Percentiles rank a stretch among this genome's conserved stretches.
Evolutionary conservation across 2,888 invertebrate genomes (phyloP).

Genomic region (Papilio elwesi): DNA sequence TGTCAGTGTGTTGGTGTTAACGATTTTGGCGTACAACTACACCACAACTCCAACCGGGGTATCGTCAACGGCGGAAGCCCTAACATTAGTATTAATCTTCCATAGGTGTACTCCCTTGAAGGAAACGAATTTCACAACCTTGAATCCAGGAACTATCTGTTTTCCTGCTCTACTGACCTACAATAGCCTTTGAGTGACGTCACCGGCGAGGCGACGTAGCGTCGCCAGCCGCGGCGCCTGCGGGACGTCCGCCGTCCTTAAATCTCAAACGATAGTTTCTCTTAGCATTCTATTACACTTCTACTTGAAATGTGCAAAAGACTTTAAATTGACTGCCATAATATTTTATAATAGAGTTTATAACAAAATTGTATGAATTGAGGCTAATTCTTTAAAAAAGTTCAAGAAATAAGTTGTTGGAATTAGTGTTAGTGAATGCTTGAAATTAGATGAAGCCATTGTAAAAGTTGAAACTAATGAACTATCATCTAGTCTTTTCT

Average conservation of each 20-base stretch:
- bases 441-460: background rate
- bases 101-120: constrained; percentile 19
- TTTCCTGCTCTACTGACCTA: constrained; percentile 64
- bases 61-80: too few relatives aligned
- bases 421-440: background rate
- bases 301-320: constrained; percentile 22
- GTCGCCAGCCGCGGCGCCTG: constrained; percentile 53
- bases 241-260: constrained; percentile 49
- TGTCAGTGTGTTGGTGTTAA: too few relatives aligned
- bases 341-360: constrained; percentile 9
- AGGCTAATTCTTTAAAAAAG: background rate
- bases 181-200: constrained; percentile 64
- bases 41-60: too few relatives aligned
- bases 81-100: background rate
- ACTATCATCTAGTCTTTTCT: too few relatives aligned
- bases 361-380: constrained; percentile 3
- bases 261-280: constrained; percentile 40
- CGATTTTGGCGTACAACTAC: too few relatives aligned
- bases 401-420: background rate
- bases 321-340: constrained; percentile 18
- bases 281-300: constrained; percentile 27
- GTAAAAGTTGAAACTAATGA: too few relatives aligned
- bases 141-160: constrained; percentile 56
- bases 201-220: constrained; percentile 58
- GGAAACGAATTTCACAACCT: constrained; percentile 51